Evolutionary conservation across 2,113 vertebrate species (phyloP), one percentile per base, ranked within the genome.

Genomic region (Pandion haliaetus): DNA sequence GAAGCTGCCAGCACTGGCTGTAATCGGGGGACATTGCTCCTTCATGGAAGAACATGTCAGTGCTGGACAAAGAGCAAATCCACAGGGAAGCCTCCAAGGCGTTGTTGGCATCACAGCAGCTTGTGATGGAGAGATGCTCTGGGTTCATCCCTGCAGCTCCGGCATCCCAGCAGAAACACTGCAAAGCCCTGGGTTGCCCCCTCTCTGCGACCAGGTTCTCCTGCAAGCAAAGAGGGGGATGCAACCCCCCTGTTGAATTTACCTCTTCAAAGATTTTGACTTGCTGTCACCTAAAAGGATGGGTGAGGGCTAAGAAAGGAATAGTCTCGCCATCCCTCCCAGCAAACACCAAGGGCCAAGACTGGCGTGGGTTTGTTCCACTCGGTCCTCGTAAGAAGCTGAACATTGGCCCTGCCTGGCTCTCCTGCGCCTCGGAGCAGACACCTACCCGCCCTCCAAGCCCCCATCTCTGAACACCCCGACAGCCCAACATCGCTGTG

Each of bases 1-100:
- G 12, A 28, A 82, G 20, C 31, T 9, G 8, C 28, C n/a, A 21
- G n/a, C 3, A 7, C 67, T 31, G 57, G 31, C 57, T 62, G 57
- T 54, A 55, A 26, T 3, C 49, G 9, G 14, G 40, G 26, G 26
- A 6, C 2, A 2, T 5, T 42, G 25, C 8, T 63, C 17, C 42
- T 63, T 47, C 34, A 8, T 5, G 50, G 44, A 52, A 47, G 44
- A 76, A 52, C 0, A 0, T 3, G 8, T 10, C 0, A 0, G 42
- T 4, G 7, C 25, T 52, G 66, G 44, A 18, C 6, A 23, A 26
- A 11, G 36, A 66, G 28, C 0, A 3, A 59, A 47, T 54, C 34
- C 1, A 2, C 23, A 31, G 44, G 25, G 19, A 70, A 63, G 34
- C 15, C 42, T 80, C 34, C 34, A 29, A 47, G 42, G 38, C 2